phyloP scores from a whole-genome alignment of 1,140 invertebrate genomes.

The Triops cancriformis region DNA sequence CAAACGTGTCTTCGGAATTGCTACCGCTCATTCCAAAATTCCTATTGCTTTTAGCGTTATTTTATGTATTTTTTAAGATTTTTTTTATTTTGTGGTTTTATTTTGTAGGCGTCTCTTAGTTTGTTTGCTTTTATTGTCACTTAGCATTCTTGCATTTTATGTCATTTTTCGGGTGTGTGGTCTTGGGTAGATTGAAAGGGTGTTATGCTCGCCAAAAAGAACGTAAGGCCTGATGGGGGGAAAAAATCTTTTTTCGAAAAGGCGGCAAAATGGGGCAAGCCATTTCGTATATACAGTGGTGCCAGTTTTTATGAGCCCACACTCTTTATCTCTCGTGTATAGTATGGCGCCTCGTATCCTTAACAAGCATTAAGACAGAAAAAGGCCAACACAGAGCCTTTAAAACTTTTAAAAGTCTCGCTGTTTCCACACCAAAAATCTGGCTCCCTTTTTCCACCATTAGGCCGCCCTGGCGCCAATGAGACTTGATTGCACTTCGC shows the following conservation, averaged over 20 bases:
- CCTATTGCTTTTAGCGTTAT: too few species aligned
- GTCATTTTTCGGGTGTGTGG: too few species aligned
- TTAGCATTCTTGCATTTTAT: too few species aligned
- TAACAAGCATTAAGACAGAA: not conserved
- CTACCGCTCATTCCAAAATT: too few species aligned
- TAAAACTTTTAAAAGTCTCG: not conserved
- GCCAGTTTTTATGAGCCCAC: not conserved
- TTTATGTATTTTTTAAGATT: too few species aligned
- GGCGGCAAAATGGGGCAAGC: not conserved
- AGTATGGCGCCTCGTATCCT: not conserved
- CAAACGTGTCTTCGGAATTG: too few species aligned
- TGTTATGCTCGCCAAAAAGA: too few species aligned
- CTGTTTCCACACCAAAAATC: not conserved
- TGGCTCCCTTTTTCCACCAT: not conserved
- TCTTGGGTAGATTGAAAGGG: too few species aligned
- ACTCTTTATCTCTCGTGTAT: constrained; percentile 3
- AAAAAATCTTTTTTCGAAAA: not conserved
- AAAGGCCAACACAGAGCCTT: not conserved
- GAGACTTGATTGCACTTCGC: not conserved
- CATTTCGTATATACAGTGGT: not conserved
- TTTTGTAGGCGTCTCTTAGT: too few species aligned
- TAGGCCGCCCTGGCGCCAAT: not conserved
- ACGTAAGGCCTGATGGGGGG: not conserved
- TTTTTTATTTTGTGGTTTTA: too few species aligned
- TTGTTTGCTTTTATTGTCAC: too few species aligned